Evolutionary conservation across 1,140 invertebrate genomes (phyloP), one percentile per base, ranked within the genome.

Genomic region (Riptortus pedestris): DNA sequence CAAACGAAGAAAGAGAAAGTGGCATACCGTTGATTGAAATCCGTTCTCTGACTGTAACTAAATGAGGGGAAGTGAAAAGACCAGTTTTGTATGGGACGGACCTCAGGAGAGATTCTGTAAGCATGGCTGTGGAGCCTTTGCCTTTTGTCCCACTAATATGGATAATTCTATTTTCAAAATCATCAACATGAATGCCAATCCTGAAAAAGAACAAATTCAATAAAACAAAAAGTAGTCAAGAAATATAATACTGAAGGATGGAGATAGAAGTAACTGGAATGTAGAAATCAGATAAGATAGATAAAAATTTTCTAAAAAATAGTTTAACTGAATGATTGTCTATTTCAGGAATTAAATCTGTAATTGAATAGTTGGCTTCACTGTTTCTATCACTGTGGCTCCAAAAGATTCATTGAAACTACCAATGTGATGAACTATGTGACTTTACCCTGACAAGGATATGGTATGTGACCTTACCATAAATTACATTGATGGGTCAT

Each of bases 101-200:
- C 0, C 90, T 80, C 14, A 99, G 78, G 68, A 99, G 92, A 0
- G 86, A 85, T 73, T 99, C 97, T 4, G 62, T 58, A 57, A 83
- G 83, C 73, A 92, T 88, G 0, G 95, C 93, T 0, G 95, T 98
- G 16, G 93, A 96, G 20, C 88, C 88, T 80, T 91, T 91, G 33
- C 96, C 96, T 80, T 99, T 99, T 0, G 95, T 98, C 5, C 97
- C 97, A 69, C 90, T 80, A 0, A 98, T 84, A 79, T 98, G 95
- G 69, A 99, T 95, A 12, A 98, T 72, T 20, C 75, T 72, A 26
- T 65, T 47, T 66, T 90, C 81, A 29, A 92, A 71, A 57, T 81
- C 78, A 1, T 83, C 74, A 20, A 83, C 31, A 20, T 76, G 74
- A 0, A 94, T 73, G 20, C 89, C 90, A 60, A 80, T 81, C 63